A percentile compares a stretch with the other conserved stretches of the same genome.
Conservation (phyloP, 2,888 invertebrate species). For the Schizaphis graminum region DNA sequence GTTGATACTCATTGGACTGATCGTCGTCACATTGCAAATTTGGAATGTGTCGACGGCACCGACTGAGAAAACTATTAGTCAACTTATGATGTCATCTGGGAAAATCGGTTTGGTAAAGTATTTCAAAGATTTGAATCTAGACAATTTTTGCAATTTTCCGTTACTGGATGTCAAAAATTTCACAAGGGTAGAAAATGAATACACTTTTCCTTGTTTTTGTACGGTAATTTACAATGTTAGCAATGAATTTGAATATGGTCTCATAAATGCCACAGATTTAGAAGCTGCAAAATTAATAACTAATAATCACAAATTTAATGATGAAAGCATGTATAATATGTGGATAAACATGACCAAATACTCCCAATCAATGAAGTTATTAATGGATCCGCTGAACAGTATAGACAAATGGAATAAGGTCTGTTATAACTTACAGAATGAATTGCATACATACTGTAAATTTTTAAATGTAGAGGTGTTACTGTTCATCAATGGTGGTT, state of each 20-base stretch:
- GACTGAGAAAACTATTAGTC: not conserved
- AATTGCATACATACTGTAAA: not conserved
- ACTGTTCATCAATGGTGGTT: not conserved
- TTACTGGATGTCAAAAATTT: not conserved
- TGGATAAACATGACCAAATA: conserved; percentile 10
- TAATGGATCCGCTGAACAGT: conserved; percentile 36
- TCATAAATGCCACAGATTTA: not conserved
- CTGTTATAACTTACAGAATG: not conserved
- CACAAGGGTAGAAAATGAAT: not conserved
- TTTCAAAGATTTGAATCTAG: not conserved
- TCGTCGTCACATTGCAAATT: not conserved
- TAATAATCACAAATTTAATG: not conserved
- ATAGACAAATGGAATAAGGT: not conserved
- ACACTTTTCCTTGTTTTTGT: not conserved
- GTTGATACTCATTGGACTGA: not conserved
- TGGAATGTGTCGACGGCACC: not conserved
- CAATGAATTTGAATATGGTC: not conserved
- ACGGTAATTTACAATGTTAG: conserved; percentile 38
- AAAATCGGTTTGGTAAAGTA: not conserved
- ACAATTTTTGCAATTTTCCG: not conserved
- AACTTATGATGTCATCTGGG: not conserved
- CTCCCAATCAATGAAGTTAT: conserved; percentile 30
- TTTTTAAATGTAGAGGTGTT: conserved; percentile 52
- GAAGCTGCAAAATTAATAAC: not conserved
- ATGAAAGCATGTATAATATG: not conserved